Evolutionary conservation across 2,797 vertebrate species (phyloP), one percentile per base, ranked within the genome.

Genomic region (Hafferia zeledoni): DNA sequence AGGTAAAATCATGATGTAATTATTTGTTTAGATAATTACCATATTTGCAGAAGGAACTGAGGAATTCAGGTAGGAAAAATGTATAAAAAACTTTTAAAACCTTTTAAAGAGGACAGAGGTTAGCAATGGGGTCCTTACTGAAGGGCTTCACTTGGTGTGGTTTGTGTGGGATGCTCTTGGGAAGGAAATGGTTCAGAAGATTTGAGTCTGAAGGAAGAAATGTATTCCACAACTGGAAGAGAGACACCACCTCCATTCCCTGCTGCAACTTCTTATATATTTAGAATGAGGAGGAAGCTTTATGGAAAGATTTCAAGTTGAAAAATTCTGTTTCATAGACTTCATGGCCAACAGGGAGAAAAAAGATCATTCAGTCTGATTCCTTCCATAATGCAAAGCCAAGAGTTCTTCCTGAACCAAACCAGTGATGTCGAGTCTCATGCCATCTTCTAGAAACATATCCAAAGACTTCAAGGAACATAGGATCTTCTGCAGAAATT

Each of bases 211-310:
- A 91, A 91, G n/a, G 57, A 20, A 89, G 23, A 46, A 68, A 90
- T 71, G 35, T 65, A 65, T 92, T 84, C 50, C 56, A 77, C 93
- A 89, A 33, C 82, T 82, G 89, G 77, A 86, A 83, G 44, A 92
- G 17, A 90, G 16, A 49, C 12, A 60, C 69, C 52, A 88, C 69
- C 64, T 86, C 49, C 72, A 35, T 67, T 92, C 68, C 65, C 57
- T 86, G 33, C 86, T 88, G 63, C 50, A 80, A 70, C 22, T 90
- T 84, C 17, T 63, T 60, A 16, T 91, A 74, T 86, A 70, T 94
- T 91, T 94, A 93, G 83, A 95, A 92, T 44, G 77, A 95, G 69
- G 65, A 92, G 74, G 63, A 93, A 92, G 91, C 28, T 83, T 88
- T 90, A 70, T 81, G 69, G 87, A 88, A 89, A 18, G 23, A 61